Conservation (phyloP, 2,113 vertebrate genomes). For the Tachuris rubrigastra region DNA sequence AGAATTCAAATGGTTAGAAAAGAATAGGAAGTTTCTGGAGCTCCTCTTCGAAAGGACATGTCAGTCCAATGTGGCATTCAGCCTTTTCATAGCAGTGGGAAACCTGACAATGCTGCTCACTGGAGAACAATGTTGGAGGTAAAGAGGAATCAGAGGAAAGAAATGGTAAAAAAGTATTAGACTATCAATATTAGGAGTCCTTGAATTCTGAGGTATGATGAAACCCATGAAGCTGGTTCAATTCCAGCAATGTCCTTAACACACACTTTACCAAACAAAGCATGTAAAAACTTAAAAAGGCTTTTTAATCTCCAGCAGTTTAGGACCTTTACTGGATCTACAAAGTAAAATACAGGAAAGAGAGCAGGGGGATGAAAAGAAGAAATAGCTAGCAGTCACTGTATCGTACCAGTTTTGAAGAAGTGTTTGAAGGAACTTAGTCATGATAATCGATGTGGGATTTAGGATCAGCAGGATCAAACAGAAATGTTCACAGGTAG, state of each 20-base stretch:
- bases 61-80: constrained; percentile 20
- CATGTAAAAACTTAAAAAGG: not conserved
- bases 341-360: not conserved
- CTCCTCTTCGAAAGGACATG: not conserved
- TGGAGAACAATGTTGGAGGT: not conserved
- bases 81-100: not conserved
- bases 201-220: not conserved
- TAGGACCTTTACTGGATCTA: not conserved
- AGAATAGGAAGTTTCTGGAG: not conserved
- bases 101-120: not conserved
- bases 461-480: not conserved
- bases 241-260: not conserved
- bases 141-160: not conserved
- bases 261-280: not conserved
- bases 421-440: not conserved
- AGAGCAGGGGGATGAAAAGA: not conserved
- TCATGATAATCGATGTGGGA: not conserved
- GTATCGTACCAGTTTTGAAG: not conserved
- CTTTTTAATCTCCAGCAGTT: not conserved
- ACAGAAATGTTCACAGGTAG: not conserved
- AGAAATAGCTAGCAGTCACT: not conserved
- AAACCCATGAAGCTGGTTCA: not conserved
- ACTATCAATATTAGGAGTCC: not conserved
- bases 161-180: not conserved
- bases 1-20: not conserved